phyloP scores from a whole-genome alignment of 2,797 vertebrate species.

The Harpagifer antarcticus region DNA sequence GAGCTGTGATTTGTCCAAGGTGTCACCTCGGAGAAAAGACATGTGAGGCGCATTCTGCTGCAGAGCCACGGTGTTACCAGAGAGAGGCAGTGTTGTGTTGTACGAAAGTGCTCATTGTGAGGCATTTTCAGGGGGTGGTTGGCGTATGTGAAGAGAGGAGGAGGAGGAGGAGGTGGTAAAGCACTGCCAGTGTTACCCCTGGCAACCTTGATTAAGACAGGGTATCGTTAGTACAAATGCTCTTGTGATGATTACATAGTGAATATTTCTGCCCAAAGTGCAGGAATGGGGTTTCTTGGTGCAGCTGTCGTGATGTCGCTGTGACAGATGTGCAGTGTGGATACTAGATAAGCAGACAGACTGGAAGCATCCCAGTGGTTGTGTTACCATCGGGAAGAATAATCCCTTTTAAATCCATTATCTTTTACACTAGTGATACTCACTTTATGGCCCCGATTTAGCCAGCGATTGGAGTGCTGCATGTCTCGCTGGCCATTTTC shows the following conservation, averaged over 20 bases:
- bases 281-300: constrained; percentile 14
- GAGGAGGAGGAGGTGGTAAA: constrained; percentile 1
- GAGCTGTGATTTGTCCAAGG: constrained; percentile 46
- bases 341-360: constrained; percentile 26
- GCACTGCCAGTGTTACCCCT: constrained; percentile 61
- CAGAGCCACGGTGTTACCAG: constrained; percentile 37
- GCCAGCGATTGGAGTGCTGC: too few species aligned
- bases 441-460: too few species aligned
- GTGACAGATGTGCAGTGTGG: constrained; percentile 17
- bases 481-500: too few species aligned
- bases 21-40: constrained; percentile 46
- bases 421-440: background rate
- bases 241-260: constrained; percentile 71
- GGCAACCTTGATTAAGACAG: constrained; percentile 78
- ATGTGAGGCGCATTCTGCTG: constrained; percentile 30
- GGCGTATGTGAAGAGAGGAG: background rate
- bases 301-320: constrained; percentile 18
- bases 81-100: constrained; percentile 70
- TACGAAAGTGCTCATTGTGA: background rate
- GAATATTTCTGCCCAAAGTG: constrained; percentile 63
- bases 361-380: constrained; percentile 27
- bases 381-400: background rate
- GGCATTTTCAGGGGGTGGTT: constrained; percentile 11
- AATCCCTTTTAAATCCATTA: background rate
- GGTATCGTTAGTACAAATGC: constrained; percentile 55